Evolutionary conservation across 1,140 invertebrate species (phyloP).

Genomic region (Danaus melanippus): DNA sequence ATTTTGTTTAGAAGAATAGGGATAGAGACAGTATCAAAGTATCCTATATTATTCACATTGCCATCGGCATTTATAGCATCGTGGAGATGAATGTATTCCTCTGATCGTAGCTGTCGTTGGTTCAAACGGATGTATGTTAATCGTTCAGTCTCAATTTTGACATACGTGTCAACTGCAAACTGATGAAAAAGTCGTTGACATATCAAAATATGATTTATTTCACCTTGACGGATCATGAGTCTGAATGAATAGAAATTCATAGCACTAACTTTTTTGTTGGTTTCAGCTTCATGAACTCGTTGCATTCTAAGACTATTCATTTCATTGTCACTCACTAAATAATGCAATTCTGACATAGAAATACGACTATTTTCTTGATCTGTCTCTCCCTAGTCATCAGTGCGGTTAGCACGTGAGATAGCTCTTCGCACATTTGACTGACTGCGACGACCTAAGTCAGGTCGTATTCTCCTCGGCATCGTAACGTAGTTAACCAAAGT

Average conservation of each 20-base stretch:
- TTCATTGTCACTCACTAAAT: conserved; percentile 31
- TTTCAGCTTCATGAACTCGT: conserved; percentile 16
- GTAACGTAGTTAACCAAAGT: conserved; percentile 25
- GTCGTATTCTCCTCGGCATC: conserved; percentile 31
- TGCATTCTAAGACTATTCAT: conserved; percentile 32
- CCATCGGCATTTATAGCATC: conserved; percentile 34
- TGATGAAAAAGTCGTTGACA: conserved; percentile 24
- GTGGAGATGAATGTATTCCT: conserved; percentile 16
- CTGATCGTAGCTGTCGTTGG: conserved; percentile 43
- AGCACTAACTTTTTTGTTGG: conserved; percentile 9
- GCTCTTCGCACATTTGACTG: conserved; percentile 13
- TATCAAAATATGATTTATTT: too few relatives aligned
- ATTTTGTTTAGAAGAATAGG: too few relatives aligned
- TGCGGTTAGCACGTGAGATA: conserved; percentile 28
- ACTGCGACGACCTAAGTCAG: conserved; percentile 27
- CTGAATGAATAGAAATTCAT: conserved; percentile 36
- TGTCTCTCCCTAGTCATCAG: conserved; percentile 21
- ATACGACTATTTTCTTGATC: conserved; percentile 14
- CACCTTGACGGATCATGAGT: conserved; percentile 34
- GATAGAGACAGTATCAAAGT: too few relatives aligned
- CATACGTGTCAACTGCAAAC: conserved; percentile 41
- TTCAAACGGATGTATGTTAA: conserved; percentile 43
- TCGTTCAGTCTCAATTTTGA: conserved; percentile 52
- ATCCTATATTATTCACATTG: conserved; percentile 27
- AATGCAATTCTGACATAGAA: conserved; percentile 33